phyloP scores from a whole-genome alignment of 2,113 vertebrate species.

The Suncus etruscus region DNA sequence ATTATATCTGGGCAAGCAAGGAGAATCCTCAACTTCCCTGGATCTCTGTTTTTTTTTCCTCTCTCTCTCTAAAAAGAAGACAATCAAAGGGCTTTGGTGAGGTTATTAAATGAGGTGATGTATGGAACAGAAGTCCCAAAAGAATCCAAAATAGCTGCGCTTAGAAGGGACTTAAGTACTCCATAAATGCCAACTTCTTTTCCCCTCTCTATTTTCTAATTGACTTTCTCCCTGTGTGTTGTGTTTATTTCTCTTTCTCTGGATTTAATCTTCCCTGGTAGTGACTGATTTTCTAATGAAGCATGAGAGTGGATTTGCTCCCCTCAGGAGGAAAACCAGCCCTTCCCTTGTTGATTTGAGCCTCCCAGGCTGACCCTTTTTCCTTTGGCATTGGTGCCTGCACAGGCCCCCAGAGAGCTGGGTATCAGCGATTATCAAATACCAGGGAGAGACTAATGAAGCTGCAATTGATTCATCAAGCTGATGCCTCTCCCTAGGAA shows the following conservation, averaged over 20 bases:
- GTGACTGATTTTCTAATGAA: not conserved
- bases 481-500: constrained; percentile 55
- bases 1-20: not conserved
- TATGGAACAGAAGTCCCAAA: not conserved
- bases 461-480: constrained; percentile 65
- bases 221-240: not conserved
- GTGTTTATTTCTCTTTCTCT: not conserved
- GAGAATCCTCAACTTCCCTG: not conserved
- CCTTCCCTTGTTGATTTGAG: not conserved
- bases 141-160: constrained; percentile 8
- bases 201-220: not conserved
- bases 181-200: not conserved
- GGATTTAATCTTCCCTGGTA: not conserved
- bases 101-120: not conserved
- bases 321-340: not conserved
- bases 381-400: not conserved
- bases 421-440: constrained; percentile 70
- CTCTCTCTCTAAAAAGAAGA: constrained; percentile 41
- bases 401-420: constrained; percentile 46
- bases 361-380: not conserved
- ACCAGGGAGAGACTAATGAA: constrained; percentile 76
- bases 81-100: not conserved
- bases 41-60: not conserved
- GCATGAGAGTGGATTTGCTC: not conserved
- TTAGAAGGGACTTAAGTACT: not conserved